Evolutionary conservation across 2,113 vertebrate genomes (phyloP), one percentile per base, ranked within the genome.

Genomic region (Coptodon bakossiorum): DNA sequence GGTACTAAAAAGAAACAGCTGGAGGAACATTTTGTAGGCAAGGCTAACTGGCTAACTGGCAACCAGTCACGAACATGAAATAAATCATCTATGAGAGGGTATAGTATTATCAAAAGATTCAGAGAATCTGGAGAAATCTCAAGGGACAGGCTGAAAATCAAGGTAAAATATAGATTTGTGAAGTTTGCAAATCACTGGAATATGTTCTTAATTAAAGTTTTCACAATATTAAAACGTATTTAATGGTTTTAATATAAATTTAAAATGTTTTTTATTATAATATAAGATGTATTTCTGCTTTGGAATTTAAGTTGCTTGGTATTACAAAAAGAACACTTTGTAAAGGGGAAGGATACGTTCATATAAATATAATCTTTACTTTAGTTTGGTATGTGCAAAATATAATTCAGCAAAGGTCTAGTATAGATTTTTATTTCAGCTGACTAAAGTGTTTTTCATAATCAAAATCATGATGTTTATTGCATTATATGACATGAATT

Each of bases 261-360:
- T 45, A 2, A 45, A 14, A 22, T 68, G 4, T 45, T 16, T 43
- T 71, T 71, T 16, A 71, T 43, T 43, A 45, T 73, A 73, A 1
- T 73, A 27, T 24, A 38, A 22, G 12, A 71, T 6, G 66, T 11
- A 17, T 17, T 73, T 19, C 24, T 48, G 68, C 0, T 68, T 68
- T 68, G 9, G 9, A 48, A 48, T 11, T 48, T 17, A 73, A 73
- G 13, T 27, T 45, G 68, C 22, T 73, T 10, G 22, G 2, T 48
- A 27, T 45, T 45, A 76, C 24, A 76, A 29, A 48, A 17, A 48
- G 22, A 73, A 71, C 66, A 71, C 38, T 71, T 71, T 48, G 38
- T 73, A 24, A 29, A 48, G 14, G 24, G 5, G 6, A 17, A 48
- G 8, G 6, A 68, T 8, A 38, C 0, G 0, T 22, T 38, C 27